Base-by-base conservation (phyloP, 2,113 vertebrate genomes). In the Tinamus guttatus region DNA sequence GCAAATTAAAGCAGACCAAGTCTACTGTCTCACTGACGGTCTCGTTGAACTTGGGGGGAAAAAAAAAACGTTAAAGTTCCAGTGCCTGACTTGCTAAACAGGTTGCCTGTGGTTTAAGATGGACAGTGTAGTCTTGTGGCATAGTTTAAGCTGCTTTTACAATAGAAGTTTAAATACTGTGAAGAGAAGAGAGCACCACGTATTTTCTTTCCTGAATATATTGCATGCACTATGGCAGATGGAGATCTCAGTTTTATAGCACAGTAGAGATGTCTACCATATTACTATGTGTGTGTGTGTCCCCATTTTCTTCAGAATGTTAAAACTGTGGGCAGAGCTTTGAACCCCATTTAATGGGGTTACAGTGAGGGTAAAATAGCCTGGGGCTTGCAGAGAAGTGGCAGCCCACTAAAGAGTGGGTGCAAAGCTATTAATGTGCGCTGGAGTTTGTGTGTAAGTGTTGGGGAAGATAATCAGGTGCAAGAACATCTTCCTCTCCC, bases 41-140 rank as follows among this genome's bases (percentile, higher is more conserved):
- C 75, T 97, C 79, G 76, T 92, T 95, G 77, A 97, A 97, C 93
- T 91, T 96, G 91, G 81, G 90, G 81, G 89, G 62, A 81, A 94
- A 91, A 97, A 90, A 75, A 41, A 41, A 41, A 41, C 7, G 6
- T 95, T 91, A 73, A 91, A 97, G 92, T 98, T 96, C 95, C 95
- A 97, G 96, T 97, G 94, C 94, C 97, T 97, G 97, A 97, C 87
- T 94, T 97, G 96, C 90, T 91, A 62, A 97, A 96, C 86, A 95
- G 96, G 81, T 96, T 98, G 96, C 95, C 96, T 96, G 94, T 97
- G 96, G 88, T 91, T 92, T 94, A 82, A 88, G 94, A 97, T 49
- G 93, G 95, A 94, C 64, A 59, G 64, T 97, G 95, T 98, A 95
- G 95, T 94, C 87, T 97, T 81, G 96, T 95, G 95, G 95, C 96